These are phyloP conservation scores for Yponomeuta cagnagella DNA, from an alignment of 2,888 invertebrate species.

Conservation along the genomic window DNA sequence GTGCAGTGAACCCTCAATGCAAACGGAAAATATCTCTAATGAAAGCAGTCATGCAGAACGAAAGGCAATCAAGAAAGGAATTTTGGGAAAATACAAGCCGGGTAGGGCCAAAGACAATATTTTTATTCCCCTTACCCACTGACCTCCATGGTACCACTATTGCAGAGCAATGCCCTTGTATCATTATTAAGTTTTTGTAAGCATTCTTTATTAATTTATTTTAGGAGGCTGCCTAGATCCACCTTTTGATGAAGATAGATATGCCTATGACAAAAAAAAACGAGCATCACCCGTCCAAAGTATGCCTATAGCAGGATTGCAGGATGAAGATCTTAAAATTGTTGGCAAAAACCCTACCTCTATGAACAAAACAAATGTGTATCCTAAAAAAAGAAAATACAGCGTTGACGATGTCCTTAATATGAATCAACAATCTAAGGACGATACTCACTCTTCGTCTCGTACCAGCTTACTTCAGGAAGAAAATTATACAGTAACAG, in stretches of 20 bases:
- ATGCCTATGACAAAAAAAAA: conserved; percentile 37
- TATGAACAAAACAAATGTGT: not conserved
- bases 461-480: not conserved
- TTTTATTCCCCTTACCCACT: no score
- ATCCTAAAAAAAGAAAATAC: not conserved
- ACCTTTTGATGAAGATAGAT: conserved; percentile 55
- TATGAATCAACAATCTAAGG: not conserved
- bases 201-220: conserved; percentile 21
- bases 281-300: conserved; percentile 12
- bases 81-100: conserved; percentile 61
- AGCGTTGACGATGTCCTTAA: conserved; percentile 13
- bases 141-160: no score
- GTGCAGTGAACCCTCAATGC: conserved; percentile 9
- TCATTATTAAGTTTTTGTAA: not conserved
- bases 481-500: not conserved
- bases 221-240: conserved; percentile 65
- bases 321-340: not conserved
- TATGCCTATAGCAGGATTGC: conserved; percentile 5
- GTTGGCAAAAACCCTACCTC: not conserved
- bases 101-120: conserved; percentile 31
- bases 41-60: not conserved
- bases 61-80: conserved; percentile 26
- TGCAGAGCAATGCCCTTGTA: no score
- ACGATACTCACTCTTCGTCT: not conserved
- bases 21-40: conserved; percentile 23